Evolutionary conservation across 2,113 vertebrate species (phyloP), one percentile per base, ranked within the genome.

Genomic region (Lampris incognitus): DNA sequence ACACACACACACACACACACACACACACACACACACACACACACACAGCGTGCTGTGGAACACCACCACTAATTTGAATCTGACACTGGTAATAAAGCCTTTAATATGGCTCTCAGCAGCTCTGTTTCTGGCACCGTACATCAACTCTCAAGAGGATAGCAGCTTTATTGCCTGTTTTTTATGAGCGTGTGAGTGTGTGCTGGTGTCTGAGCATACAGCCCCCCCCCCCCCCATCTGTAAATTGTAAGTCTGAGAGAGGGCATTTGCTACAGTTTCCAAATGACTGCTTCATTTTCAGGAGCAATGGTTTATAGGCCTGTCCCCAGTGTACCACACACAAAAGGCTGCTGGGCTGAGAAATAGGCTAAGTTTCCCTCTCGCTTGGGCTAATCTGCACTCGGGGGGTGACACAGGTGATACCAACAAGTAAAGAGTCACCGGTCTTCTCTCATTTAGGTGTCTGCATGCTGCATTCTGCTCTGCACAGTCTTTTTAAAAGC

Each of bases 1-100:
- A 46, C 61, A 62, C 24, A 1, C 10, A 3, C 69, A 24, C 51
- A n/a, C 51, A 13, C 51, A n/a, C 39, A 7, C 59, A 61, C 59
- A 10, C 37, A 40, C 38, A 10, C 9, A 59, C 54, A 36, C 54
- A 56, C 55, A 46, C 48, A 52, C 9, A 10, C 57, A 69, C 52
- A n/a, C 72, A 62, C 60, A 49, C 48, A 46, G 69, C 42, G 55
- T 13, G 50, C 46, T 4, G 38, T 54, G 62, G 48, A 80, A 56
- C 48, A 73, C 55, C 81, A 68, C 52, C 68, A 73, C 86, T 86
- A 79, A 90, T 91, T 86, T 88, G 79, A 89, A 82, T 86, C 80
- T 82, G 73, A 85, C 82, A 85, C 70, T 44, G 41, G 78, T 85
- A 89, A 88, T 91, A 85, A 91, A 90, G 83, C 67, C 78, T 83